A percentile compares a stretch with the other conserved stretches of the same genome.
phyloP scores from a whole-genome alignment of 1,140 invertebrate genomes.

The Heliconius himera region DNA sequence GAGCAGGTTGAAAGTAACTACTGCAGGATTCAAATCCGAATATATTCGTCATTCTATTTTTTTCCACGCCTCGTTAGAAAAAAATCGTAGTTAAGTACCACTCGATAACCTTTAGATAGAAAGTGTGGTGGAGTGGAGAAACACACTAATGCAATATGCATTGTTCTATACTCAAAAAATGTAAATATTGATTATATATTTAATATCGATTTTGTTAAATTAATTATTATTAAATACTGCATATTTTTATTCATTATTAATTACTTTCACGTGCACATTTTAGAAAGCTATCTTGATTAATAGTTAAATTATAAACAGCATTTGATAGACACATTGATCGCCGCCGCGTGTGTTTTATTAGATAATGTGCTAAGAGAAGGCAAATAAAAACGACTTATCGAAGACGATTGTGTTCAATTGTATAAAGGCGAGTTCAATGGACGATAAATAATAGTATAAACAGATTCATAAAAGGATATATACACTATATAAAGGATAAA shows the following conservation, averaged over 20 bases:
- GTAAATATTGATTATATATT: too few species aligned
- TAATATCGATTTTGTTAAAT: too few species aligned
- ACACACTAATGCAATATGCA: too few species aligned
- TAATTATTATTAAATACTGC: too few species aligned
- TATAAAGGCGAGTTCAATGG: conserved; percentile 24
- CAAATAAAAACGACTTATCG: conserved; percentile 9
- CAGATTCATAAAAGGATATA: neutral
- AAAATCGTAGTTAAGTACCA: too few species aligned
- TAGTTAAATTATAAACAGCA: neutral
- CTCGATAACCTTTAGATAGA: too few species aligned
- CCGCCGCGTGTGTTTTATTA: neutral
- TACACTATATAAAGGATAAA: neutral
- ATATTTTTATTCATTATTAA: neutral
- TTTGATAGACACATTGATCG: conserved; percentile 10
- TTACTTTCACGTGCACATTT: neutral
- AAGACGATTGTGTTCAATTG: conserved; percentile 14
- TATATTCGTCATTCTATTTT: neutral
- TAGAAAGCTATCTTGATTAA: conserved; percentile 5
- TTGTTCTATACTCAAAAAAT: too few species aligned
- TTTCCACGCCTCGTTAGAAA: neutral
- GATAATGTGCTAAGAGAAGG: conserved; percentile 3
- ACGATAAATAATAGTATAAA: conserved; percentile 25
- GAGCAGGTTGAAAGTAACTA: neutral
- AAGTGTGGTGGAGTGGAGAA: too few species aligned
- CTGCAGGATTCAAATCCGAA: neutral